Percentiles rank a stretch among this genome's conserved stretches.
Conservation (phyloP, 2,888 invertebrate genomes). For the Eurois occulta region DNA sequence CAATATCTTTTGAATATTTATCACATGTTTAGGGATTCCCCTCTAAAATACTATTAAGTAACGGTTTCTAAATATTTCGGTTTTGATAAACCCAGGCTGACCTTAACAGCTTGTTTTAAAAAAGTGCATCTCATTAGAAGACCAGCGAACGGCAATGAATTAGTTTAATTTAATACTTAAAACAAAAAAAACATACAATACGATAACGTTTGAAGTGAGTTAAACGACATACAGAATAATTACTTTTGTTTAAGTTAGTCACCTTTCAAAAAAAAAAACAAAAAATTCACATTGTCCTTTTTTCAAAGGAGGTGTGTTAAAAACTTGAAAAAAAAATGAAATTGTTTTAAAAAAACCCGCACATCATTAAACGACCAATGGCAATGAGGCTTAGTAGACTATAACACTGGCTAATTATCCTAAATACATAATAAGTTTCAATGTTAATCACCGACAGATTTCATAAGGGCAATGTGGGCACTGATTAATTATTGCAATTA, state of each 20-base stretch:
- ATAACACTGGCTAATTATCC: background rate
- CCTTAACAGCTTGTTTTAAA: background rate
- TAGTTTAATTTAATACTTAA: background rate
- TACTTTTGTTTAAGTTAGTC: too few species aligned
- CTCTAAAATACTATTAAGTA: background rate
- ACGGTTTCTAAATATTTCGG: background rate
- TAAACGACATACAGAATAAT: background rate
- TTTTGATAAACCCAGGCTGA: background rate
- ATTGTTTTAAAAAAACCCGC: background rate
- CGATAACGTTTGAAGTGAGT: background rate
- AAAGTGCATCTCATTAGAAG: background rate
- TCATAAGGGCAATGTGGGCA: background rate
- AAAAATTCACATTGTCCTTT: background rate
- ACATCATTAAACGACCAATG: background rate
- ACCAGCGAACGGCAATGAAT: background rate
- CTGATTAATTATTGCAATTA: conserved; percentile 24
- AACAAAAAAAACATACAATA: background rate
- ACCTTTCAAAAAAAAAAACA: background rate
- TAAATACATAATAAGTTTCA: background rate
- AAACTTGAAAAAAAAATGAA: background rate
- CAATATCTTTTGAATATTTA: conserved; percentile 8
- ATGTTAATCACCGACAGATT: background rate
- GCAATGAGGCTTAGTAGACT: background rate
- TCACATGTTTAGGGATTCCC: conserved; percentile 11
- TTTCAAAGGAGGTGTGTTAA: background rate